Percentiles rank a stretch among this genome's conserved stretches.
phyloP scores from a whole-genome alignment of 2,113 vertebrate species.

The Hippocampus abdominalis region DNA sequence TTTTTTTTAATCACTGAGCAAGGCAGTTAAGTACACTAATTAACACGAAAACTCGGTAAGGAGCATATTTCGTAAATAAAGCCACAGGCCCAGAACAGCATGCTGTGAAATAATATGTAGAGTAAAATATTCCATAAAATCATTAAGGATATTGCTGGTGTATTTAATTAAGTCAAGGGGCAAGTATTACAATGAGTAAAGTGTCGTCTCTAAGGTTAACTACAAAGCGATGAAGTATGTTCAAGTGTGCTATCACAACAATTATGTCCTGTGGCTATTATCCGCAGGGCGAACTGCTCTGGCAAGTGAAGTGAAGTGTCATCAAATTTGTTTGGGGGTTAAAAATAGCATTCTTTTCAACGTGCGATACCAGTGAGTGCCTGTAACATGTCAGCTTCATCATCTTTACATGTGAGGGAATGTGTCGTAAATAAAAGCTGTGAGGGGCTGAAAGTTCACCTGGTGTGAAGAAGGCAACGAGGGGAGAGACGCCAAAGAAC shows the following conservation, averaged over 20 bases:
- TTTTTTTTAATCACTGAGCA: not conserved
- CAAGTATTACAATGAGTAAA: not conserved
- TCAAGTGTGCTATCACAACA: conserved; percentile 28
- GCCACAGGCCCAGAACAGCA: not conserved
- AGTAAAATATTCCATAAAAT: not conserved
- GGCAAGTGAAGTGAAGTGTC: conserved; percentile 64
- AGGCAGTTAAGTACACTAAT: not conserved
- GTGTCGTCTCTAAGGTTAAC: not conserved
- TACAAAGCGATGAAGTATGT: not conserved
- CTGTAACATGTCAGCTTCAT: conserved; percentile 63
- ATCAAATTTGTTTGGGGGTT: conserved; percentile 66
- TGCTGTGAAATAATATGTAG: not conserved
- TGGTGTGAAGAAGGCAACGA: conserved; percentile 39
- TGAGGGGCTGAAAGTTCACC: conserved; percentile 53
- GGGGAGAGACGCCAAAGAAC: conserved; percentile 53
- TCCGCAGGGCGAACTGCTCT: conserved; percentile 61
- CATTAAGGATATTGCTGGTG: too few relatives aligned
- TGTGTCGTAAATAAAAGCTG: conserved; percentile 61
- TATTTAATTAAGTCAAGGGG: not conserved
- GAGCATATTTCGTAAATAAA: not conserved
- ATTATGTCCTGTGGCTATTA: conserved; percentile 47
- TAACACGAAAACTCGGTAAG: not conserved
- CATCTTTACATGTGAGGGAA: conserved; percentile 64
- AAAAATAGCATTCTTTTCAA: conserved; percentile 51
- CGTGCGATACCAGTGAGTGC: conserved; percentile 40